Percentiles rank a stretch among this genome's conserved stretches.
Conservation (phyloP, 1,140 invertebrate genomes). For the Aphaenogaster ashmeadi region DNA sequence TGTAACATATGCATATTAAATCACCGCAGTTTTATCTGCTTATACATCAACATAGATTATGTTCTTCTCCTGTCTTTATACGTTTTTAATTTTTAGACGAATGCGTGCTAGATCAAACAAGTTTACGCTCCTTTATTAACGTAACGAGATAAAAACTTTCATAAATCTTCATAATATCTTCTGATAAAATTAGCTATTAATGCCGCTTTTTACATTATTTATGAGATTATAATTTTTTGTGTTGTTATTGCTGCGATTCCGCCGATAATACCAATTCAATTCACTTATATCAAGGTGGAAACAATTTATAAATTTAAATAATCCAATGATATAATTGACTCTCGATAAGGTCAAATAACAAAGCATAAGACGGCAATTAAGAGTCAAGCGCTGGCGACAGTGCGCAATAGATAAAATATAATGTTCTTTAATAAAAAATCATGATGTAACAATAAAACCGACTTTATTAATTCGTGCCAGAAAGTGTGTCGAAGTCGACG, state of each 20-base stretch:
- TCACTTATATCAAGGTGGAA: no score
- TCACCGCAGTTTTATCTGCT: conserved; percentile 12
- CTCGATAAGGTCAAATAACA: no score
- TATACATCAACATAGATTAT: neutral
- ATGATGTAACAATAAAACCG: no score
- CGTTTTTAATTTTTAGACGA: neutral
- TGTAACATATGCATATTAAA: neutral
- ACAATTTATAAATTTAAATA: no score
- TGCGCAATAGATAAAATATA: no score
- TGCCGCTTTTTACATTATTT: neutral
- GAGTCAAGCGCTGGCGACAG: no score
- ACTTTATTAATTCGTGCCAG: no score
- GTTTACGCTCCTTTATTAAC: conserved; percentile 12
- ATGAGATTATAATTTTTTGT: conserved; percentile 3
- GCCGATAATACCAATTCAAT: neutral
- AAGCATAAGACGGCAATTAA: no score
- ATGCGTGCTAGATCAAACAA: neutral
- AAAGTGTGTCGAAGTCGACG: no score
- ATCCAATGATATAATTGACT: no score
- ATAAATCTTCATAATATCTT: neutral
- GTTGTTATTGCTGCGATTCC: neutral
- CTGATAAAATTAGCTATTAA: neutral
- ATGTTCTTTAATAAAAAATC: no score
- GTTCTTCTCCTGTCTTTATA: conserved; percentile 9
- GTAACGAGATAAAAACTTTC: conserved; percentile 20